Evolutionary conservation across 2,888 invertebrate species (phyloP).

Genomic region (Empis stercorea): DNA sequence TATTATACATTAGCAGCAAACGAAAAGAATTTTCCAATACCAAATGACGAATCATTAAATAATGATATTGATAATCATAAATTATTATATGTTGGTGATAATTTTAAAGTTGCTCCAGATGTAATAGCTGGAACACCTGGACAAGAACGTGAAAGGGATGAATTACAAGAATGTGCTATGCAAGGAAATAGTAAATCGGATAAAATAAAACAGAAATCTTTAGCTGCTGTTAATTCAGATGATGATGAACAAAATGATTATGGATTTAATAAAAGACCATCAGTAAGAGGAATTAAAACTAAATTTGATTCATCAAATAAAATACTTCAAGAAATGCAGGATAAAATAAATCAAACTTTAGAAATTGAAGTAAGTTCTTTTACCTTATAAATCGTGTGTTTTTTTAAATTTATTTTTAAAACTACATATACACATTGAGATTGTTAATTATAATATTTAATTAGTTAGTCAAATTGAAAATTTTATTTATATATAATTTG

Average conservation of each 20-base stretch:
- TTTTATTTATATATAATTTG: not conserved
- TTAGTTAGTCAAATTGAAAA: too few species aligned
- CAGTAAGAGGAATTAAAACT: slow-evolving; percentile 81
- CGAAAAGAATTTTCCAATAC: not conserved
- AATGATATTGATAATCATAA: too few species aligned
- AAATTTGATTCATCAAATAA: slow-evolving; percentile 68
- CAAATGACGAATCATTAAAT: not conserved
- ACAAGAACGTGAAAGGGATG: slow-evolving; percentile 47
- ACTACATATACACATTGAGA: too few species aligned
- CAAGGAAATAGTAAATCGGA: slow-evolving; percentile 74
- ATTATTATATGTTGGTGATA: slow-evolving; percentile 41
- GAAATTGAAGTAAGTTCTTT: slow-evolving; percentile 14
- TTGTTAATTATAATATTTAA: too few species aligned
- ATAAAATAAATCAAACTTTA: slow-evolving; percentile 40
- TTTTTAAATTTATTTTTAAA: too few species aligned
- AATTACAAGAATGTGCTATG: slow-evolving; percentile 70
- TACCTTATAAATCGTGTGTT: too few species aligned
- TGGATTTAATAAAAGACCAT: slow-evolving; percentile 78
- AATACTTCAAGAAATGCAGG: slow-evolving; percentile 69
- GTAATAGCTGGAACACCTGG: slow-evolving; percentile 54
- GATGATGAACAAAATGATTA: slow-evolving; percentile 81
- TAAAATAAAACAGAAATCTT: slow-evolving; percentile 60
- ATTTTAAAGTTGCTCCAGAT: slow-evolving; percentile 53
- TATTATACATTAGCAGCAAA: slow-evolving; percentile 43
- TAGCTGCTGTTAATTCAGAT: slow-evolving; percentile 39